Evolutionary conservation across 2,797 vertebrate species (phyloP).

Genomic region (Myripristis murdjan): DNA sequence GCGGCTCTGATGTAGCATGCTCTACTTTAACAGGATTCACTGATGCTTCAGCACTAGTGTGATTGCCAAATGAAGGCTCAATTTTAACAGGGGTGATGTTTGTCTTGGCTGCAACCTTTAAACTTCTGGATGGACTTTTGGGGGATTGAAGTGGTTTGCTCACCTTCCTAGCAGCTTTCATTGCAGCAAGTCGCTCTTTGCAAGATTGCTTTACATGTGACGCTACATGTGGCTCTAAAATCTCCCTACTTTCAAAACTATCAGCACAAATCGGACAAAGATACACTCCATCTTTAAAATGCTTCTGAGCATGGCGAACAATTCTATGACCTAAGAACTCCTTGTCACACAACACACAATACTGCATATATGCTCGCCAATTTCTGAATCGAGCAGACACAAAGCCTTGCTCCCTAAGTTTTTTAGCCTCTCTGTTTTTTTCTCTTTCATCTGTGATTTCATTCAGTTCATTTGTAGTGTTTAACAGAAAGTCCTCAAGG

Average conservation of each 20-base stretch:
- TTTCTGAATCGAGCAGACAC: conserved; percentile 99
- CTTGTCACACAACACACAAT: conserved; percentile 98
- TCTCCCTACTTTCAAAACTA: conserved; percentile 94
- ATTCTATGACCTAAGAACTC: conserved; percentile 99
- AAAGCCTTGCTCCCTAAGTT: conserved; percentile 95
- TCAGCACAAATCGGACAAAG: conserved; percentile 98
- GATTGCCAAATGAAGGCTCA: conserved; percentile 88
- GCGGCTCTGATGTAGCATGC: conserved; percentile 87
- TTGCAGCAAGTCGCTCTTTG: conserved; percentile 97
- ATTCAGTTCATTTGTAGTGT: conserved; percentile 90
- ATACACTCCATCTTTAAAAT: conserved; percentile 98
- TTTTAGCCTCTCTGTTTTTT: conserved; percentile 97
- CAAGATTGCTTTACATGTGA: conserved; percentile 99
- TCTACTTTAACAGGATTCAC: conserved; percentile 83
- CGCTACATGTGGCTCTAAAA: conserved; percentile 98
- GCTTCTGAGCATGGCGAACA: conserved; percentile 97
- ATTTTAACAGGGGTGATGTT: conserved; percentile 87
- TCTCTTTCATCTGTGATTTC: conserved; percentile 91
- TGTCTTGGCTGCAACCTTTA: conserved; percentile 88
- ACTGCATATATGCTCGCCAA: conserved; percentile 99
- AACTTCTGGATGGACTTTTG: conserved; percentile 77
- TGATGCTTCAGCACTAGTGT: conserved; percentile 65
- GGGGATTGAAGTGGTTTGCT: conserved; percentile 85
- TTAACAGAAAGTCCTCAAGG: conserved; percentile 90
- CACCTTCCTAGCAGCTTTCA: conserved; percentile 94